Evolutionary conservation across 2,888 invertebrate species (phyloP), one percentile per base, ranked within the genome.

Genomic region (Shargacucullia verbasci): DNA sequence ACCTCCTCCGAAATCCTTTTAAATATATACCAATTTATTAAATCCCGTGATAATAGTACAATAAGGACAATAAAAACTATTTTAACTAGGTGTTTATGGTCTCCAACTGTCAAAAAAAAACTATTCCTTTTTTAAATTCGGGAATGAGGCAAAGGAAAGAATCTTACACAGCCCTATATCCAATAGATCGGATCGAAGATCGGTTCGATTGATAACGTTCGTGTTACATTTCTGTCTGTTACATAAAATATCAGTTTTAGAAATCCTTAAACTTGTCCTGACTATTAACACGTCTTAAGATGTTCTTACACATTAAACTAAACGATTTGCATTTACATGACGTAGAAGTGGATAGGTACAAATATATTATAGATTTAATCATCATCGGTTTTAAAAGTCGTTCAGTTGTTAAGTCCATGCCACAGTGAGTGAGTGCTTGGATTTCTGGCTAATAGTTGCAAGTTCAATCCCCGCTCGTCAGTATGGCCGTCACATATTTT

Each of bases 31-130:
- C 6, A 25, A 13, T 44, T 38, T 54, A 39, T 41, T 52, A 69
- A 48, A 38, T 31, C 7, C 12, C 11, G 1, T 12, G 11, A 25
- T 40, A 71, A 43, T 45, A 47, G 11, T 45, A 54, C 37, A 63
- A 74, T 72, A 64, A 70, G 25, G 60, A 54, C 56, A 47, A 41
- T 59, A 41, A 56, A 46, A 73, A 60, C 52, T 60, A 62, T 76
- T 76, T 74, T 80, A 82, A 83, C 78, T 77, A 79, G 82, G 80
- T 84, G 83, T 83, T 82, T 82, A 84, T 79, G 62, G 70, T 50
- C 44, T 47, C 58, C 64, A 59, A 68, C 62, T 75, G 76, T 59
- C 69, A 59, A 71, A 63, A 71, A 63, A 29, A 65, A 58, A 33
- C 29, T 3, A 15, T 39, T 11, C 13, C 57, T 69, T 70, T 70